Percentiles rank a stretch among this genome's conserved stretches.
These are phyloP conservation scores for Arizona elegans DNA, from an alignment of 2,113 vertebrate species.

Conservation along the genomic window DNA sequence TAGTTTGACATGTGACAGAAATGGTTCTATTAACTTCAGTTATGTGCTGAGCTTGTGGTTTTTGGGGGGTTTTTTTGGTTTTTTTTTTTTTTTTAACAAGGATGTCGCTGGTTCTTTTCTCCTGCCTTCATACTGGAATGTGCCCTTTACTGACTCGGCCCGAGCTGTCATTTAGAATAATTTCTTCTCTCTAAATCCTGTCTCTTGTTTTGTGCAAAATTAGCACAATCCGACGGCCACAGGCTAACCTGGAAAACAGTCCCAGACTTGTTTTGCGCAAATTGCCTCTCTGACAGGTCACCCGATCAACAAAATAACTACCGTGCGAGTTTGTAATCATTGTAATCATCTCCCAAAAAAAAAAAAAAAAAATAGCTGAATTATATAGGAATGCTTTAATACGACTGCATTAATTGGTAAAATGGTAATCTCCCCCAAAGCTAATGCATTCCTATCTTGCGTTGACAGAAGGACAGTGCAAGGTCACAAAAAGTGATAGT, in stretches of 20 bases:
- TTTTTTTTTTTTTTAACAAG: slow-evolving; percentile 60
- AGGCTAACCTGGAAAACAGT: slow-evolving; percentile 70
- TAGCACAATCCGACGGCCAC: slow-evolving; percentile 85
- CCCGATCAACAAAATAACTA: background rate
- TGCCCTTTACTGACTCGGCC: slow-evolving; percentile 80
- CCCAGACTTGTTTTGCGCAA: slow-evolving; percentile 67
- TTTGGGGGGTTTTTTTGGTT: slow-evolving; percentile 25
- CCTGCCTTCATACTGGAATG: slow-evolving; percentile 74
- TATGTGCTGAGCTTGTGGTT: slow-evolving; percentile 79
- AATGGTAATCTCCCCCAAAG: background rate
- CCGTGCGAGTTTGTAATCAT: background rate
- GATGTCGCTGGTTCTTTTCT: slow-evolving; percentile 63
- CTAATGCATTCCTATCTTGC: background rate
- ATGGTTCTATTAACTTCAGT: slow-evolving; percentile 74
- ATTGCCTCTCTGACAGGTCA: background rate
- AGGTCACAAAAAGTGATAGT: background rate
- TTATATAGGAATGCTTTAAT: background rate
- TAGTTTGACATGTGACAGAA: slow-evolving; percentile 69
- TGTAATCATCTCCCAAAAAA: background rate
- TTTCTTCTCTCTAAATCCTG: slow-evolving; percentile 77
- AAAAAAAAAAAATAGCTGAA: background rate
- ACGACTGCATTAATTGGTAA: background rate
- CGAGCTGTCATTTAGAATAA: slow-evolving; percentile 90
- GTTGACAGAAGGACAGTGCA: too few relatives aligned
- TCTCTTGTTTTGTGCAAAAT: slow-evolving; percentile 77